Evolutionary conservation across 2,113 vertebrate species (phyloP).

Genomic region (Protomyctophum bolini): DNA sequence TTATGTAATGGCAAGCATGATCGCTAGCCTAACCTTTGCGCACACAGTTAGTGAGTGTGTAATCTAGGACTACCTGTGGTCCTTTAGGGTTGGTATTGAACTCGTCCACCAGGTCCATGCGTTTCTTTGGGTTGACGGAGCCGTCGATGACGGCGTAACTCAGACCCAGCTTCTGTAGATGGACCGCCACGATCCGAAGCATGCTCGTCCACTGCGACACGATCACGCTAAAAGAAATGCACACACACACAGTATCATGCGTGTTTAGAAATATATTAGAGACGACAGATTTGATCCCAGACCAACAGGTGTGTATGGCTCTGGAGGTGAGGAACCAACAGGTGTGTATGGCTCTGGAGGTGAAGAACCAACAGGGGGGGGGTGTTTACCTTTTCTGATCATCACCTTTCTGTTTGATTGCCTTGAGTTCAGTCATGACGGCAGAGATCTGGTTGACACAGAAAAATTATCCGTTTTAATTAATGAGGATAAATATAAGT

Average conservation of each 20-base stretch:
- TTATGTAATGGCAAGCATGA: no score
- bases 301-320: no score
- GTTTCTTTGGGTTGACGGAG: slow-evolving; percentile 87
- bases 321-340: no score
- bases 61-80: slow-evolving; percentile 80
- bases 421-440: slow-evolving; percentile 83
- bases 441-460: slow-evolving; percentile 79
- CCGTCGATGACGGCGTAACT: slow-evolving; percentile 85
- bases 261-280: no score
- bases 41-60: no score
- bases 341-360: not conserved
- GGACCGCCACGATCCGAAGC: slow-evolving; percentile 86
- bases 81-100: slow-evolving; percentile 88
- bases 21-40: no score
- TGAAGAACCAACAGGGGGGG: not conserved
- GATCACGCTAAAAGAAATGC: slow-evolving; percentile 81
- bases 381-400: slow-evolving; percentile 86
- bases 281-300: no score
- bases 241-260: not conserved
- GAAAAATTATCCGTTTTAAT: not conserved
- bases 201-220: slow-evolving; percentile 98
- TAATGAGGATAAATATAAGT: no score
- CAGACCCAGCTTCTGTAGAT: slow-evolving; percentile 79
- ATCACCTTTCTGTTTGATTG: slow-evolving; percentile 70
- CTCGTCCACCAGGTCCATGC: slow-evolving; percentile 94